Percentiles rank a stretch among this genome's conserved stretches.
These are phyloP conservation scores for Blastomussa wellsi DNA, from an alignment of 92 coral and sea anemone species.

Conservation along the genomic window DNA sequence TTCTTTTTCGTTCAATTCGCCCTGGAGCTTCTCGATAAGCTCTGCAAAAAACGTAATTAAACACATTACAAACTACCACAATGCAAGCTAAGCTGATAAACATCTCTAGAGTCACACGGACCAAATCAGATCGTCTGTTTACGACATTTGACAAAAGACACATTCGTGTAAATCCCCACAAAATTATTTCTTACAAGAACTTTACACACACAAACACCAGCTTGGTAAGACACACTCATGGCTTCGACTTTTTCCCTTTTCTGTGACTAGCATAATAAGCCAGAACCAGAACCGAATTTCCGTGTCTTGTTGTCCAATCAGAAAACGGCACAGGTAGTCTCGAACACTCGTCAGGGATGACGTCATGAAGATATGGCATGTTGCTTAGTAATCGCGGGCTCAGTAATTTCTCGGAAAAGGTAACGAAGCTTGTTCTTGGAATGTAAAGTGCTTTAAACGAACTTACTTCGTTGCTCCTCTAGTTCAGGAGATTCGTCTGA, in stretches of 20 bases:
- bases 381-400: background rate
- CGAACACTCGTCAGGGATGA: background rate
- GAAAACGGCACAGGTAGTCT: no score
- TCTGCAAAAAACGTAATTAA: constrained; percentile 46
- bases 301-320: background rate
- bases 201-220: no score
- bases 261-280: no score
- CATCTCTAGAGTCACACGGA: background rate
- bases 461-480: constrained; percentile 79
- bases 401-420: no score
- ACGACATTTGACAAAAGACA: no score
- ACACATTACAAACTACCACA: background rate
- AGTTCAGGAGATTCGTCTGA: constrained; percentile 75
- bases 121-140: no score
- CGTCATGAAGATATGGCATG: background rate
- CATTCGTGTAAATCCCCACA: no score
- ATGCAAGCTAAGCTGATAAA: background rate
- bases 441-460: background rate
- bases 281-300: background rate
- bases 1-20: constrained; percentile 72
- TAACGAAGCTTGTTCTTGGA: background rate
- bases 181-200: no score
- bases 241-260: no score
- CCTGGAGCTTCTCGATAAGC: constrained; percentile 71
- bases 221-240: no score